Evolutionary conservation across 2,113 vertebrate species (phyloP).

Genomic region (Mustela nigripes): DNA sequence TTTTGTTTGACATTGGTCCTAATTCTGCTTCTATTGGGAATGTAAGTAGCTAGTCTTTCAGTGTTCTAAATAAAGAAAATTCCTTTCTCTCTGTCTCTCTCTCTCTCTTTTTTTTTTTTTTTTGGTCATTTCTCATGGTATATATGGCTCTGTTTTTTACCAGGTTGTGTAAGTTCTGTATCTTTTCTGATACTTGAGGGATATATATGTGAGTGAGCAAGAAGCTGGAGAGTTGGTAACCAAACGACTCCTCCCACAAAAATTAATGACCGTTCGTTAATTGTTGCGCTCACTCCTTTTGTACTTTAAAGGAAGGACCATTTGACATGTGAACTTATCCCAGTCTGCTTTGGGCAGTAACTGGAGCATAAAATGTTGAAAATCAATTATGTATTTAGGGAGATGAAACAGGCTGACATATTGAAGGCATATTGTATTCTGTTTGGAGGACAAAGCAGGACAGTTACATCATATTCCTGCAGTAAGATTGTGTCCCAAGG

Average conservation of each 20-base stretch:
- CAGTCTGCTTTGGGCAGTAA: slow-evolving; percentile 60
- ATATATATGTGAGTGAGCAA: background rate
- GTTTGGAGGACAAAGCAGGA: slow-evolving; percentile 63
- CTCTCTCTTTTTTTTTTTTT: background rate
- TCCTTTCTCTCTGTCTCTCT: background rate
- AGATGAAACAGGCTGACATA: slow-evolving; percentile 73
- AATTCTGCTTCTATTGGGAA: slow-evolving; percentile 66
- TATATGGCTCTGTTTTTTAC: background rate
- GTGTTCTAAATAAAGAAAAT: slow-evolving; percentile 63
- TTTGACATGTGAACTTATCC: slow-evolving; percentile 70
- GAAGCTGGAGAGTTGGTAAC: background rate
- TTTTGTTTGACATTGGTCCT: slow-evolving; percentile 79
- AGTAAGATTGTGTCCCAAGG: slow-evolving; percentile 55
- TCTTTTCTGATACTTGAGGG: background rate
- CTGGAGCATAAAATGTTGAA: slow-evolving; percentile 79
- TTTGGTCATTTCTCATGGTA: background rate
- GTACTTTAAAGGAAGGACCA: slow-evolving; percentile 52
- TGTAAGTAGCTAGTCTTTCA: slow-evolving; percentile 49
- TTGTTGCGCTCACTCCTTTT: slow-evolving; percentile 66
- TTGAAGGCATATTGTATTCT: slow-evolving; percentile 72
- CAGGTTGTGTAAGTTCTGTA: background rate
- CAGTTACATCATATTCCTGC: slow-evolving; percentile 51
- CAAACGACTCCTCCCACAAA: slow-evolving; percentile 43
- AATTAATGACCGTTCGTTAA: slow-evolving; percentile 42
- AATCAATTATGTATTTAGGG: slow-evolving; percentile 81